Base-by-base conservation (phyloP, 1,140 invertebrate species). In the Laupala kohalensis region DNA sequence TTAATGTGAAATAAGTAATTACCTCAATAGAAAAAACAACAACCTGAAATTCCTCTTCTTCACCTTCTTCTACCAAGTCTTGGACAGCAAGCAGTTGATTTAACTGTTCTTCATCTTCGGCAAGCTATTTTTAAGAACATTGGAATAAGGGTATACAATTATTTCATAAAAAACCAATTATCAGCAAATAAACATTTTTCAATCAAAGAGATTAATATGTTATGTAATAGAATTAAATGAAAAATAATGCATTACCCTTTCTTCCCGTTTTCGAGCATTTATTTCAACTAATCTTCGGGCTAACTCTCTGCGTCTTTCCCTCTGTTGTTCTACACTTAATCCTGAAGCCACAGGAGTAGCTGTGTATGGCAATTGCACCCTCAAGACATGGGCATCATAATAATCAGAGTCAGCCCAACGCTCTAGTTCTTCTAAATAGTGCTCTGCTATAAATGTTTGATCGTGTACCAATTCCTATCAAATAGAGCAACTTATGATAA, bases 31-130 rank as follows among this genome's bases (percentile, higher is more conserved):
- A 26, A 25, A 26, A 19, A 27, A 70, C n/a, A 77, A 74, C 77
- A 80, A 89, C 86, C 76, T 89, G 84, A 75, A 90, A 88, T 79
- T 92, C 88, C 73, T 91, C 87, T 4, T 87, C 87, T 75, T 93
- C 90, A 6, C 89, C 90, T 79, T 92, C 90, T 75, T 91, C 88
- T 69, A 91, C 80, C 73, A 92, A 80, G 78, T 94, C 91, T 82
- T 92, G 89, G 72, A 95, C 83, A 67, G 88, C 86, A 69, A 91
- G 80, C 25, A 96, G 80, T 73, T 93, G 88, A 77, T 89, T 88
- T 24, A 96, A 79, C 77, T 92, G 90, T 76, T 95, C 91, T 79
- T 96, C 93, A 79, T 96, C 93, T 82, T 93, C 92, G 30, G 88
- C 88, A 19, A 95, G 80, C 86, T 89, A 74, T n/a, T n/a, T n/a